These are phyloP conservation scores for Pycnonotus jocosus DNA, from an alignment of 2,113 vertebrate species.

Conservation along the genomic window DNA sequence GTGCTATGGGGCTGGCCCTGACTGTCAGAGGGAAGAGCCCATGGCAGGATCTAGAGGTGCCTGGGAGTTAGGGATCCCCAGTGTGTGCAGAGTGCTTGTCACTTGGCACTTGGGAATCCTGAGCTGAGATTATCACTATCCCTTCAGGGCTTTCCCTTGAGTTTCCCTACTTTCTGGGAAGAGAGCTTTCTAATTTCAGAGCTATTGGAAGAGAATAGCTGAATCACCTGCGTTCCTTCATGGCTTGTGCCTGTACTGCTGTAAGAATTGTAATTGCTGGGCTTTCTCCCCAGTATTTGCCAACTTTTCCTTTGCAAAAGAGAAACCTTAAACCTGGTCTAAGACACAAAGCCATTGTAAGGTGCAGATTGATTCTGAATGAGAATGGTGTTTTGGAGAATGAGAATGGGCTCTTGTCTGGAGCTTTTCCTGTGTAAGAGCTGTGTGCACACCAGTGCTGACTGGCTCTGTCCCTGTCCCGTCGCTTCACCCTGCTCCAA, in stretches of 20 bases:
- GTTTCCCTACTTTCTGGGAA: background rate
- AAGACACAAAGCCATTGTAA: background rate
- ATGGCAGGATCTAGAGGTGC: background rate
- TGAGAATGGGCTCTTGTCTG: background rate
- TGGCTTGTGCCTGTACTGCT: background rate
- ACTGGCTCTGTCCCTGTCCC: accelerated
- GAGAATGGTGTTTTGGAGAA: background rate
- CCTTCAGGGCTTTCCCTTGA: background rate
- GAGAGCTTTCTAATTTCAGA: background rate
- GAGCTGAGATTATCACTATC: background rate
- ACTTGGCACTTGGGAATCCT: background rate
- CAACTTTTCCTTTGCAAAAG: background rate
- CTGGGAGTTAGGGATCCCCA: background rate
- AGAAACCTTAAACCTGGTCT: background rate
- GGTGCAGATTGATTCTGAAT: background rate
- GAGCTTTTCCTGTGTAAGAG: background rate
- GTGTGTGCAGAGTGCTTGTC: background rate
- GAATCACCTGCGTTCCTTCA: background rate
- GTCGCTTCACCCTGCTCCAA: background rate
- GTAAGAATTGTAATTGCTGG: background rate
- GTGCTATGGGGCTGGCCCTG: background rate
- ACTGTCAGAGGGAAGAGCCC: background rate
- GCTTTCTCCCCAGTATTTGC: background rate
- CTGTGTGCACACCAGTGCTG: background rate
- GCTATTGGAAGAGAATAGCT: background rate